Evolutionary conservation across 2,797 vertebrate genomes (phyloP).

Genomic region (Girardinus metallicus): DNA sequence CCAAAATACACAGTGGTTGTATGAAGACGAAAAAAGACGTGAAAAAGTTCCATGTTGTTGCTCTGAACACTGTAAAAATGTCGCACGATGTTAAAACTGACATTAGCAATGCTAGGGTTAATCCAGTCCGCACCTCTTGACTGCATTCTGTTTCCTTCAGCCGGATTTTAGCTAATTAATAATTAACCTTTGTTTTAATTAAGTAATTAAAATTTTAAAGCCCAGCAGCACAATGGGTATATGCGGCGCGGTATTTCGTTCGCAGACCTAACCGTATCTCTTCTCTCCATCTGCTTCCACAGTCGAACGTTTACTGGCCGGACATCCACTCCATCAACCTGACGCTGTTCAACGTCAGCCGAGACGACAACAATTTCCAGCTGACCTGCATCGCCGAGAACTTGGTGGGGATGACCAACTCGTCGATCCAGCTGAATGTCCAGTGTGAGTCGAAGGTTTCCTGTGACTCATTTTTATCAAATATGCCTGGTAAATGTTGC

Average conservation of each 20-base stretch:
- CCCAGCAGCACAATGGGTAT: not conserved
- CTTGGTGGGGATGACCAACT: conserved; percentile 96
- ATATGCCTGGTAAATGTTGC: not conserved
- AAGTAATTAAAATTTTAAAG: conserved; percentile 40
- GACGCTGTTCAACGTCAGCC: conserved; percentile 94
- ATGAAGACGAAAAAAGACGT: not conserved
- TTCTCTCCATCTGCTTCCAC: conserved; percentile 33
- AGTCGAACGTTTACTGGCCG: conserved; percentile 97
- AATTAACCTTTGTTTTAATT: conserved; percentile 37
- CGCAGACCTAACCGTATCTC: not conserved
- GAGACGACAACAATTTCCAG: conserved; percentile 93
- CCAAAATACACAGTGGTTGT: conserved; percentile 10
- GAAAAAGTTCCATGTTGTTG: not conserved
- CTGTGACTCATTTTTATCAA: too few species aligned
- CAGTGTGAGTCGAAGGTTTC: conserved; percentile 86
- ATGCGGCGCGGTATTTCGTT: conserved; percentile 1
- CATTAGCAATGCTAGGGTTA: conserved; percentile 13
- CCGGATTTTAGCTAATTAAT: conserved; percentile 33
- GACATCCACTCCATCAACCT: conserved; percentile 97
- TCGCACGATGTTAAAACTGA: not conserved
- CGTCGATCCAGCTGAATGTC: conserved; percentile 92
- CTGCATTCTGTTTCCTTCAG: conserved; percentile 17
- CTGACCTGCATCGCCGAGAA: conserved; percentile 97
- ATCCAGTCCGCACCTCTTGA: conserved; percentile 7
- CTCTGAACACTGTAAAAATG: not conserved